Evolutionary conservation across 2,888 invertebrate genomes (phyloP).

Genomic region (Ypsolopha sequella): DNA sequence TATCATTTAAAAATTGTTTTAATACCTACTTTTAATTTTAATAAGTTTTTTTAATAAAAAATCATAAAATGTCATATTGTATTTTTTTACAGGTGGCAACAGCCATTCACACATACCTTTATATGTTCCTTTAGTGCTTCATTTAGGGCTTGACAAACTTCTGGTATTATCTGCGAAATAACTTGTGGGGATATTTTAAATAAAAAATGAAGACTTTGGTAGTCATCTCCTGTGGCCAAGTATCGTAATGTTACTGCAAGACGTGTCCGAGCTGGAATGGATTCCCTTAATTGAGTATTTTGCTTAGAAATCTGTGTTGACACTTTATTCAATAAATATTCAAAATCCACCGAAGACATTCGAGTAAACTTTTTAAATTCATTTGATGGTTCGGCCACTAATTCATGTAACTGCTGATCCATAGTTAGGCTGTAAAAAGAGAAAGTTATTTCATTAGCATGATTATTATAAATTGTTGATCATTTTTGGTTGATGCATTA

Average conservation of each 20-base stretch:
- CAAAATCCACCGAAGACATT: constrained; percentile 8
- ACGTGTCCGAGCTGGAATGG: constrained; percentile 5
- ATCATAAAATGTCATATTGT: constrained; percentile 5
- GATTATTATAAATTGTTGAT: constrained; percentile 4
- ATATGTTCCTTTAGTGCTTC: constrained; percentile 4
- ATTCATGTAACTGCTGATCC: constrained; percentile 5
- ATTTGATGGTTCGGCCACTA: constrained; percentile 5
- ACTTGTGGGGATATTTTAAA: constrained; percentile 7
- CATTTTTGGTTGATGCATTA: constrained; percentile 4
- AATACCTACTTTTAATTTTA: too few species aligned
- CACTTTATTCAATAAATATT: constrained; percentile 6
- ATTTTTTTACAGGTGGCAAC: constrained; percentile 5
- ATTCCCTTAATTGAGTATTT: constrained; percentile 5
- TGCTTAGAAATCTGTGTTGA: constrained; percentile 5
- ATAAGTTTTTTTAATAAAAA: constrained; percentile 5
- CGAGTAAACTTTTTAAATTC: constrained; percentile 8
- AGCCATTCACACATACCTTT: constrained; percentile 4
- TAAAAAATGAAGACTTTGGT: constrained; percentile 7
- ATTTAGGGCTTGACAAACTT: constrained; percentile 7
- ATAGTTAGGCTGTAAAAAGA: constrained; percentile 6
- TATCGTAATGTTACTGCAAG: constrained; percentile 4
- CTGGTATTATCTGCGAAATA: constrained; percentile 7
- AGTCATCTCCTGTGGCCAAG: constrained; percentile 6
- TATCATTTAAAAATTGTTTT: constrained; percentile 5
- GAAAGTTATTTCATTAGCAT: constrained; percentile 4